Base-by-base conservation (phyloP, 1,140 invertebrate genomes). In the Diachasmimorpha longicaudata region DNA sequence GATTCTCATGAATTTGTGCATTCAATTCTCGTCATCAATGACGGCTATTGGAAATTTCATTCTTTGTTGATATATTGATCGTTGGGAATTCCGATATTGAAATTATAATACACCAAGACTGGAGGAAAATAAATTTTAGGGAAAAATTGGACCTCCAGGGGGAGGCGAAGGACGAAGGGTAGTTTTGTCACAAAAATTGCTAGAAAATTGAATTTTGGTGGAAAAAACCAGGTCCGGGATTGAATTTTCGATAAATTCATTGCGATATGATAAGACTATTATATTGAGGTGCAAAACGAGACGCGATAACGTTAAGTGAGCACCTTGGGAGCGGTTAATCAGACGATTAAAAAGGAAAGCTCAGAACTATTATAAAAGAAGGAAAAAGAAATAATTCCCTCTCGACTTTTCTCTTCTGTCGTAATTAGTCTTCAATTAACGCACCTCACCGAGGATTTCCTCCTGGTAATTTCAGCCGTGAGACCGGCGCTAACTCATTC, bases 361-460 rank as follows among this genome's bases (percentile, higher is more conserved):
- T 14, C 78, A 77, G 67, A 75, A 75, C 48, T 63, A 39, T 36
- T 42, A 66, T 63, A 39, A 37, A 39, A 4, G 31, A 16, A 39
- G 31, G 6, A 39, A 68, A 68, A n/a, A 68, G n/a, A n/a, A 46
- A 74, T 67, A 36, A 36, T 37, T 68, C 73, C 48, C 44, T 23
- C 31, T 16, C 13, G 19, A 19, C 39, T 48, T 76, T 66, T 80
- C 81, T 75, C 70, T 74, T 79, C 81, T 77, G 80, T 82, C 82
- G 84, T 87, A 76, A 88, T 88, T 88, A 85, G 81, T 80, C 81
- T 85, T 87, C 87, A 88, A 88, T 88, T 88, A 87, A 88, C 86
- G 82, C 80, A 86, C 85, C 83, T 79, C 77, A 31, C 42, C 72
- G 75, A 69, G 75, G 72, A 58, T 58, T 58, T 58, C 52, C 23